Evolutionary conservation across 2,797 vertebrate species (phyloP), one percentile per base, ranked within the genome.

Genomic region (Lithobates pipiens): DNA sequence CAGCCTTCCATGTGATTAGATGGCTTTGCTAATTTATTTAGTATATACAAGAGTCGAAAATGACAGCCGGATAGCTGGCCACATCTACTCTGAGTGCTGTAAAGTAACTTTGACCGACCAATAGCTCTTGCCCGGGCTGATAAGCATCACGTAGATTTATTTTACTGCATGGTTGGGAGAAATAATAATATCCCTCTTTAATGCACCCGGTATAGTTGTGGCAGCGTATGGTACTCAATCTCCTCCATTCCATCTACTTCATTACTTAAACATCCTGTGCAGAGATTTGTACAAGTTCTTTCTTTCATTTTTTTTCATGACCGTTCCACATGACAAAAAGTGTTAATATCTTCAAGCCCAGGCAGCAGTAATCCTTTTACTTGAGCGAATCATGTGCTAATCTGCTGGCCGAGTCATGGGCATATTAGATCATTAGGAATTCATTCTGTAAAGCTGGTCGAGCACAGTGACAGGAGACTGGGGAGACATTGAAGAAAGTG

Each of bases 361-460:
- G 92, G 88, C 92, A 90, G 89, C 92, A 94, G 90, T 93, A 93
- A 92, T 92, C 88, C 90, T 90, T 93, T 92, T 90, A 90, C 90
- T 92, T 88, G 76, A 88, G 84, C 76, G 92, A 94, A 94, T 93
- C 90, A 91, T 89, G 93, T 93, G 93, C 92, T 94, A 94, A 94
- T 93, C 94, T 92, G 15, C 91, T 92, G 89, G 91, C 94, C 81
- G 92, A 94, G 88, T 93, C 90, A 89, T 87, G 76, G 76, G 92
- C 89, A 88, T 89, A 92, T 93, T 93, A 93, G 89, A 90, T 92
- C 89, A 90, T 92, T 94, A 92, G 80, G 90, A 91, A 92, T 90
- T 91, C 89, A 92, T 92, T 93, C 90, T 93, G 91, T 93, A 89
- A 91, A 87, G 88, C 91, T 89, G 91, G 88, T 87, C 0, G n/a